Percentiles rank a stretch among this genome's conserved stretches.
Evolutionary conservation across 2,113 vertebrate genomes (phyloP).

Genomic region (Rhinichthys klamathensis): DNA sequence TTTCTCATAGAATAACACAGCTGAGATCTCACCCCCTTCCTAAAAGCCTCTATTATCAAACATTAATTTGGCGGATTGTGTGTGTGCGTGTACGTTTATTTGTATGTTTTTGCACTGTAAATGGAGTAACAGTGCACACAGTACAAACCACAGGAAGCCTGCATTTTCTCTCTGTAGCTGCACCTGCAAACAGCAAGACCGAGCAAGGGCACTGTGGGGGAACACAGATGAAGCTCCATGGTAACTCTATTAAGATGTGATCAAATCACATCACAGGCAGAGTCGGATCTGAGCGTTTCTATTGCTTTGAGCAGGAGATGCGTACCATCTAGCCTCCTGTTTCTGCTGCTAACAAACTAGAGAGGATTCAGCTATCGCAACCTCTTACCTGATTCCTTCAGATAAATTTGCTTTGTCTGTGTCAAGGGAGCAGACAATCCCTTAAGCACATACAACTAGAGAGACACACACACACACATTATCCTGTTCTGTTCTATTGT

Average conservation of each 20-base stretch:
- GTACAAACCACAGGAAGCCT: conserved; percentile 55
- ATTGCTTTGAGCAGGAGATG: conserved; percentile 10
- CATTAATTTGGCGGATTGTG: neutral
- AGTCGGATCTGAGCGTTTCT: conserved; percentile 27
- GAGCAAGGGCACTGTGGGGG: conserved; percentile 43
- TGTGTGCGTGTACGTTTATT: conserved; percentile 1
- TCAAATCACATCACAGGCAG: conserved; percentile 49
- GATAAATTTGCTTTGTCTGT: conserved; percentile 28
- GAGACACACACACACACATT: neutral
- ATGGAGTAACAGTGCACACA: neutral
- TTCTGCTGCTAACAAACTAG: neutral
- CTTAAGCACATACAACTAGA: conserved; percentile 10
- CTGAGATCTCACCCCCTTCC: neutral
- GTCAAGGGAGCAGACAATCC: conserved; percentile 5
- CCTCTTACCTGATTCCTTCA: conserved; percentile 12
- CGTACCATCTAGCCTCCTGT: neutral
- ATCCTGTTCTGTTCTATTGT: conserved; percentile 11
- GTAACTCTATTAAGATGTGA: conserved; percentile 53
- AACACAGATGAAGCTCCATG: conserved; percentile 48
- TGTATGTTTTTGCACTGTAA: conserved; percentile 35
- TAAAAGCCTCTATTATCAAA: conserved; percentile 19
- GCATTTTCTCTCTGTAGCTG: conserved; percentile 31
- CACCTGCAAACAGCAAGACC: conserved; percentile 52
- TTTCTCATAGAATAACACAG: conserved; percentile 34
- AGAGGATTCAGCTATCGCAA: conserved; percentile 16